Evolutionary conservation across 2,888 invertebrate species (phyloP), one percentile per base, ranked within the genome.

Genomic region (Dasysyrphus tricinctus): DNA sequence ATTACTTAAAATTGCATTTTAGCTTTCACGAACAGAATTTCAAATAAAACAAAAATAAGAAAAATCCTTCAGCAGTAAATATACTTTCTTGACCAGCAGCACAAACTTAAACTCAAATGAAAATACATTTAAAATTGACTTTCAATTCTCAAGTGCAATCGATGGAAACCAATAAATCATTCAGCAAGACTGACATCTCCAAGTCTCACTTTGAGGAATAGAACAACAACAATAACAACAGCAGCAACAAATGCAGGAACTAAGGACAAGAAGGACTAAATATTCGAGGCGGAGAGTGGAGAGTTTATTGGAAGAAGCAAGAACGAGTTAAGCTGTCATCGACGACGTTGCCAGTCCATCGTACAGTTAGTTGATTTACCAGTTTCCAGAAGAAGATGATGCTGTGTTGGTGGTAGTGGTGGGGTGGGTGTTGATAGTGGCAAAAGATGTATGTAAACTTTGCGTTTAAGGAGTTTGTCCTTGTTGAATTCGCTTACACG

Each of bases 131-230:
- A 56, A 65, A 83, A 83, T 83, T 79, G 83, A 83, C 61, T 83
- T 83, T 61, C 74, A 61, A 83, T 83, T 57, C 69, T 37, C 69
- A 75, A 79, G 63, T 75, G 63, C 42, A 75, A 75, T 83, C 83
- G 79, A 83, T 83, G 56, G 44, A 75, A 79, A 75, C 79, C 65
- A 83, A 79, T 83, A 79, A 75, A 83, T 83, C 79, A 75, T 83
- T 83, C 70, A 67, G 16, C 11, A 32, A 63, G 47, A 49, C 72
- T 44, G 69, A 44, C 65, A 59, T 75, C 70, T 69, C 49, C 65
- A 73, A 73, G 61, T 63, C 80, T 47, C 54, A 51, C 29, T 59
- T 51, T 69, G 11, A 75, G 39, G 12, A 16, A 63, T 34, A 44
- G 12, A 47, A 67, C 32, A 49, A 49, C 47, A 47, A 47, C 14